Base-by-base conservation (phyloP, 2,797 vertebrate genomes). In the Melanotaenia boesemani region DNA sequence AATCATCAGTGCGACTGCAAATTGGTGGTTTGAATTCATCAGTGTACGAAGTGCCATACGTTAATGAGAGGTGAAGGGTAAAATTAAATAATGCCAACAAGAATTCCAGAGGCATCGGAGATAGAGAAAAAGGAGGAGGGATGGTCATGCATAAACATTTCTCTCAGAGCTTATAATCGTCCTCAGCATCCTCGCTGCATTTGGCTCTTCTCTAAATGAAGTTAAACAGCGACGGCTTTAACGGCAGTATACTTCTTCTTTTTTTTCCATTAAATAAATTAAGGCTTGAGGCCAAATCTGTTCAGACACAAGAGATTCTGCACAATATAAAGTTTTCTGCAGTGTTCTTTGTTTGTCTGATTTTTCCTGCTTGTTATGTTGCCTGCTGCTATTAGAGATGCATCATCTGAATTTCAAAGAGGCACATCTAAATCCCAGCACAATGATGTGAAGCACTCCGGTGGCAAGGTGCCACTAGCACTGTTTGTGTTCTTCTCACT, bases 1-100 rank as follows among this genome's bases (percentile, higher is more conserved):
- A 92, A 89, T 89, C 85, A 87, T 89, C 80, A 82, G 79, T 81
- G 87, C 75, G 79, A 76, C 71, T 79, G 81, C 80, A 90, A 89
- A 89, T 86, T 81, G 80, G 80, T 79, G 87, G 80, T 75, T 85
- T 89, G 85, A 85, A 86, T 91, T 86, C 87, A 82, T 81, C 80
- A 70, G 88, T 77, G 82, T 85, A 85, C 58, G 37, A 24, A 32
- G 62, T 46, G 46, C 52, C 57, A 59, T 72, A 76, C 55, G 20
- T 75, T 80, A 83, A 91, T 89, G 80, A 89, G 82, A 89, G 74
- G 74, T 80, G 86, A 89, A 83, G 72, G 68, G 74, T 77, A 78
- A 83, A 83, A 89, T 79, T 86, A 71, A 74, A 83, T 72, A 68
- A 79, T 67, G 67, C 67, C 78, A 71, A 48, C 72, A 77, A 83